These are phyloP conservation scores for Heliconius hewitsoni DNA, from an alignment of 1,140 invertebrate species.

Conservation along the genomic window DNA sequence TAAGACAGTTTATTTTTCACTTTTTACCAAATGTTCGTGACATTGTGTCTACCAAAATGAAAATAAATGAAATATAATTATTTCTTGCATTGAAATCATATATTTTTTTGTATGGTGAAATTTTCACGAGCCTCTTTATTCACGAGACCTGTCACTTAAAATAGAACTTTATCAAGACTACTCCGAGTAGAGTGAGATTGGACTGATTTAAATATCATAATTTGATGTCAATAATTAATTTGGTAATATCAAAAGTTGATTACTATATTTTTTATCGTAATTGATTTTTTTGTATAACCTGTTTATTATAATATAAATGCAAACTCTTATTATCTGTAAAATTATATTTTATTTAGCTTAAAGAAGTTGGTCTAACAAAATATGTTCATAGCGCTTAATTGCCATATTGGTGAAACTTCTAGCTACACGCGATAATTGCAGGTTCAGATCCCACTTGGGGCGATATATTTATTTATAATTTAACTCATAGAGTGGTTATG, in stretches of 20 bases:
- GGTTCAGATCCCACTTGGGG: too few relatives aligned
- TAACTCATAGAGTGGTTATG: background rate
- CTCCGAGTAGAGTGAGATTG: slow-evolving; percentile 48
- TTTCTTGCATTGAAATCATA: too few relatives aligned
- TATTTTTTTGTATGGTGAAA: slow-evolving; percentile 20
- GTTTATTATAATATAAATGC: background rate
- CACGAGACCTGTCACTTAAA: slow-evolving; percentile 51
- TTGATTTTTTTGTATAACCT: background rate
- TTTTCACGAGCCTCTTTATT: slow-evolving; percentile 50
- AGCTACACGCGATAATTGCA: too few relatives aligned
- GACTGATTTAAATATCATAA: slow-evolving; percentile 33
- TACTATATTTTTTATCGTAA: background rate
- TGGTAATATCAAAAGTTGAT: background rate
- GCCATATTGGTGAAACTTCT: too few relatives aligned
- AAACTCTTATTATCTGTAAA: background rate
- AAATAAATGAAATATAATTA: too few relatives aligned
- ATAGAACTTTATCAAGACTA: slow-evolving; percentile 75
- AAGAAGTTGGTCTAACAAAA: background rate
- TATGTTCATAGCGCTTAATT: background rate
- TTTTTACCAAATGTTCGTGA: too few relatives aligned
- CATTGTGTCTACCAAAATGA: too few relatives aligned
- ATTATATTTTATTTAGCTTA: background rate
- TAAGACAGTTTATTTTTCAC: too few relatives aligned
- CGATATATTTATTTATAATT: too few relatives aligned
- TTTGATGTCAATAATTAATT: slow-evolving; percentile 7